A percentile compares a stretch with the other conserved stretches of the same genome.
These are phyloP conservation scores for Diadegma fenestrale DNA, from an alignment of 2,888 invertebrate genomes.

Conservation along the genomic window DNA sequence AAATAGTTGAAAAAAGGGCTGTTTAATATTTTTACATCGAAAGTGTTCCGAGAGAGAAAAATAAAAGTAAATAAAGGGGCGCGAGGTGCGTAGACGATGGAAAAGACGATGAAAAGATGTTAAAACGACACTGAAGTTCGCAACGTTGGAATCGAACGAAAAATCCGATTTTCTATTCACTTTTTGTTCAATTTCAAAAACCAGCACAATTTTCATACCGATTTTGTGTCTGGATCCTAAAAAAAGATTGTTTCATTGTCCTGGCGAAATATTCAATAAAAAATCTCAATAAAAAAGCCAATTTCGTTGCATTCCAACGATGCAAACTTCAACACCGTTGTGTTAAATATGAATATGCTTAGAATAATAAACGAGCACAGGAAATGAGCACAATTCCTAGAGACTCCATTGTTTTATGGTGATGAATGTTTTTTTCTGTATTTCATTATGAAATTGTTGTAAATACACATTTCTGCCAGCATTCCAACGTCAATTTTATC, in stretches of 20 bases:
- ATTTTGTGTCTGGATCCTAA: no score
- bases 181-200: no score
- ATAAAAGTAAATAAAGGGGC: not conserved
- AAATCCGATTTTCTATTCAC: no score
- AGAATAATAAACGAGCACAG: not conserved
- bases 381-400: not conserved
- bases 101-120: not conserved
- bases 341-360: not conserved
- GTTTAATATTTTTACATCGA: slow-evolving; percentile 11
- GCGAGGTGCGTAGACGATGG: no score
- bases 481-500: not conserved
- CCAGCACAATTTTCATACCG: no score
- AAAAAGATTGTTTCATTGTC: no score
- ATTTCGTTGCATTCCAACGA: no score
- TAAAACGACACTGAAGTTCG: no score
- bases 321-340: no score
- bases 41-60: not conserved
- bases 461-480: slow-evolving; percentile 21
- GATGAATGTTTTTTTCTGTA: slow-evolving; percentile 2
- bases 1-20: not conserved
- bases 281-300: no score
- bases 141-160: no score
- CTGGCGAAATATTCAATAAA: no score
- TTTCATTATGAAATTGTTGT: slow-evolving; percentile 1
- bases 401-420: not conserved